Evolutionary conservation across 2,113 vertebrate genomes (phyloP), one percentile per base, ranked within the genome.

Genomic region (Capreolus pygargus): DNA sequence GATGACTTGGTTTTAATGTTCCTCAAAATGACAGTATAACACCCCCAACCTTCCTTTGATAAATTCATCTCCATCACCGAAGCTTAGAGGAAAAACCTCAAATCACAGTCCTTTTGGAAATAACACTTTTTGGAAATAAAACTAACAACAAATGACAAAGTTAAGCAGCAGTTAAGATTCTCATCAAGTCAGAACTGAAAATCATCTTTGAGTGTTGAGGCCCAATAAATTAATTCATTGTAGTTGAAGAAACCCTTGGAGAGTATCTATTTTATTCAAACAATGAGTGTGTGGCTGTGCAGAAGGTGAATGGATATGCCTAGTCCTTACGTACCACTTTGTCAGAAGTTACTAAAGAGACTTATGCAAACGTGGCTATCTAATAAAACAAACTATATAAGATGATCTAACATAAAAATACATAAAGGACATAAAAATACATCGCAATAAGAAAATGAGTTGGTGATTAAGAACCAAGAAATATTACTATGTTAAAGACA

Each of bases 131-230:
- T 78, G 15, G 14, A 39, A 57, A 4, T 57, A 91, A 91, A 88
- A 60, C 88, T 58, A 95, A 90, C 28, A 95, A 70, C 88, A 79
- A 93, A 54, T 12, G 85, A 43, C 43, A 84, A 19, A 86, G 14
- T 91, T 86, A 95, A 61, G 36, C 79, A 88, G 47, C 30, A 70
- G 33, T 70, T 50, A 50, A 14, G 21, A 45, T 90, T 95, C 27
- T 94, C 27, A 64, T 97, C 25, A 91, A 85, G n/a, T 60, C 54
- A 82, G 60, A 89, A 58, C 25, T 52, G 11, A 93, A 97, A 88
- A 33, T 88, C n/a, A 83, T 3, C 67, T 33, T 61, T 96, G 23
- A 91, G 61, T 89, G 47, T 81, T 92, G 13, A 93, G 13, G 14
- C 2, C 23, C 45, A 86, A 19, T 39, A 55, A 82, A 82, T 89